phyloP scores from a whole-genome alignment of 2,113 vertebrate species.

The Cololabis saira region DNA sequence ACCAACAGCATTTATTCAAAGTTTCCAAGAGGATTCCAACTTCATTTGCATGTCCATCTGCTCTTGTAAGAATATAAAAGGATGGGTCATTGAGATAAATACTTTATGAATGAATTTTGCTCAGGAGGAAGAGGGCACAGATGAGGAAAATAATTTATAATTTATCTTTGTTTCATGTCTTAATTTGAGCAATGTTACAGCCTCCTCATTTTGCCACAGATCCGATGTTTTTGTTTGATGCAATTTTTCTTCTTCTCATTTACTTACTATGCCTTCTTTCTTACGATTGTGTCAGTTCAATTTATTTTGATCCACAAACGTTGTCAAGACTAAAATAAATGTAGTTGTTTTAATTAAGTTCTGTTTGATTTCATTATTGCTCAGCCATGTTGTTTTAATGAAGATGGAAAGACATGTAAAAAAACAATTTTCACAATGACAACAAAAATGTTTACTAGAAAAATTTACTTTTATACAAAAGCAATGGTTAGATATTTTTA shows the following conservation, averaged over 20 bases:
- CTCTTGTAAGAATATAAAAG: background rate
- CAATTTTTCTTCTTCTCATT: background rate
- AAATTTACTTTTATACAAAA: no score
- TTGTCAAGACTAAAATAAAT: constrained; percentile 7
- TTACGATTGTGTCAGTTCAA: constrained; percentile 1
- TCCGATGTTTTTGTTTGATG: constrained; percentile 9
- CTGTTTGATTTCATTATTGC: background rate
- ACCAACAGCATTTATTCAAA: background rate
- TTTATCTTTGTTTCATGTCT: constrained; percentile 17
- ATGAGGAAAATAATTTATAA: constrained; percentile 12
- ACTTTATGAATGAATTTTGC: constrained; percentile 13
- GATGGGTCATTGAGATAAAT: constrained; percentile 6
- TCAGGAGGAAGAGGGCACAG: background rate
- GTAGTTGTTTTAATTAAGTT: no score
- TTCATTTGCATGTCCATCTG: no score
- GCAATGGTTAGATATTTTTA: no score
- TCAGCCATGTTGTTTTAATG: background rate
- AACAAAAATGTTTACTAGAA: no score
- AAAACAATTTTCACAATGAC: no score
- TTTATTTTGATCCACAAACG: background rate
- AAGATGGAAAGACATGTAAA: background rate
- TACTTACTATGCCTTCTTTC: background rate
- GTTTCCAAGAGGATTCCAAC: background rate
- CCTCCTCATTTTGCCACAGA: constrained; percentile 9
- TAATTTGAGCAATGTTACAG: constrained; percentile 2